These are phyloP conservation scores for Buathra laborator DNA, from an alignment of 2,888 invertebrate genomes.

Conservation along the genomic window DNA sequence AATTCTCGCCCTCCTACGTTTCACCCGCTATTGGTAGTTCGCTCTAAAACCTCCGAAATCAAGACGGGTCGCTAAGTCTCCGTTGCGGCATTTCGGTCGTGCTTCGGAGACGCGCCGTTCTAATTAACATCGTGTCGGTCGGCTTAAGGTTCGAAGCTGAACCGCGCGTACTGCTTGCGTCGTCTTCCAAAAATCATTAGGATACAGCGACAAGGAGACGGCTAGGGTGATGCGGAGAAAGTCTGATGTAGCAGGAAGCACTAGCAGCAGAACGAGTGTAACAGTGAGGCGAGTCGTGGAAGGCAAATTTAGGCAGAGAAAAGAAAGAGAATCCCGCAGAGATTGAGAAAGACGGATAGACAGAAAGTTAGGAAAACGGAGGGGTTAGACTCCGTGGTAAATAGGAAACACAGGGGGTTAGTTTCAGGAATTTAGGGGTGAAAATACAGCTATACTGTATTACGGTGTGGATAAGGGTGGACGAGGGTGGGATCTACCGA, in stretches of 20 bases:
- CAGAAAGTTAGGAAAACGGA: conserved; percentile 46
- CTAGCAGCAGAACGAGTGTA: conserved; percentile 21
- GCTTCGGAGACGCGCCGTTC: conserved; percentile 79
- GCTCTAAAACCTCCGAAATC: conserved; percentile 83
- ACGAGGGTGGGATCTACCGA: conserved; percentile 35
- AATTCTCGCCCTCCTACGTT: conserved; percentile 62
- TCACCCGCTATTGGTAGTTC: conserved; percentile 56
- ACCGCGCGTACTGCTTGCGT: conserved; percentile 49
- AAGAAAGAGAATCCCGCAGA: conserved; percentile 50
- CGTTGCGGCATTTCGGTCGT: conserved; percentile 70
- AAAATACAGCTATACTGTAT: conserved; percentile 35
- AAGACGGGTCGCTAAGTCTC: conserved; percentile 84
- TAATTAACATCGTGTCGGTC: conserved; percentile 85
- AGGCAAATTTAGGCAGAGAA: conserved; percentile 60
- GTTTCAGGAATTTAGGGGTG: conserved; percentile 54
- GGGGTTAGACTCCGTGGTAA: conserved; percentile 60
- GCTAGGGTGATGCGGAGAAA: conserved; percentile 36
- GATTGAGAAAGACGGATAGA: conserved; percentile 56
- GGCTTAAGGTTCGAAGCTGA: conserved; percentile 77
- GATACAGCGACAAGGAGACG: conserved; percentile 51
- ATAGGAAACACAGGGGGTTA: conserved; percentile 64
- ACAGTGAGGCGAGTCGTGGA: conserved; percentile 45
- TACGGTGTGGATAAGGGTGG: conserved; percentile 19
- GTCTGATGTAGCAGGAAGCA: not conserved
- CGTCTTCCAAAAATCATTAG: conserved; percentile 81